Percentiles rank a stretch among this genome's conserved stretches.
Conservation (phyloP, 1,140 invertebrate genomes). For the Scaptomyza pallida region DNA sequence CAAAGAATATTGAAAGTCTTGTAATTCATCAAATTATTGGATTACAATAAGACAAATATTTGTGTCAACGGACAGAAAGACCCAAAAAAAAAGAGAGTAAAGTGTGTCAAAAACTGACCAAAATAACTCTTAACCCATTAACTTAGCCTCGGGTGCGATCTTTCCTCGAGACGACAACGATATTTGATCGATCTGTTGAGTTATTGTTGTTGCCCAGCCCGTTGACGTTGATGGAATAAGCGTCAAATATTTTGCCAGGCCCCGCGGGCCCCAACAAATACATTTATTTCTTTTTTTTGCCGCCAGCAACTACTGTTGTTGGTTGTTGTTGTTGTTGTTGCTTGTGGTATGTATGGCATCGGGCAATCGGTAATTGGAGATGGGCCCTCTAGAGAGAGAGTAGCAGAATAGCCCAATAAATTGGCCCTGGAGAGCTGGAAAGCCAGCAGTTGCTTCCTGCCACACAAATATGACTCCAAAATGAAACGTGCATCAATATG, state of each 20-base stretch:
- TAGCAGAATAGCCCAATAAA: constrained; percentile 17
- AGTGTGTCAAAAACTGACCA: constrained; percentile 69
- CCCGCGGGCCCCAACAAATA: constrained; percentile 37
- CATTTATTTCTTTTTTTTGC: constrained; percentile 2
- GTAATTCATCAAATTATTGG: constrained; percentile 22
- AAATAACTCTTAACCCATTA: constrained; percentile 73
- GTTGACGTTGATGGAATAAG: constrained; percentile 56
- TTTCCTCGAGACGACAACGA: constrained; percentile 48
- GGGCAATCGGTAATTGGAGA: constrained; percentile 48
- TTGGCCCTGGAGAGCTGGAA: constrained; percentile 29
- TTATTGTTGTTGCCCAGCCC: constrained; percentile 34
- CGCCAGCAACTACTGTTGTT: background rate
- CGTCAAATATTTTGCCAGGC: constrained; percentile 69
- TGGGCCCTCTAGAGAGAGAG: constrained; percentile 27
- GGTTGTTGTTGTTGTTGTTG: constrained; percentile 4
- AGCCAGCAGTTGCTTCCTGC: constrained; percentile 29
- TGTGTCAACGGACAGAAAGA: constrained; percentile 44
- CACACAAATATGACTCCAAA: constrained; percentile 47
- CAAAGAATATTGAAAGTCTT: constrained; percentile 37
- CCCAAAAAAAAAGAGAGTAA: background rate
- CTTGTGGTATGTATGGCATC: constrained; percentile 18
- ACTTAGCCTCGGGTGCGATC: constrained; percentile 52
- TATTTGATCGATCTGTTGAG: constrained; percentile 72
- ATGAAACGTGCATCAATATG: constrained; percentile 68
- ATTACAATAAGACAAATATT: constrained; percentile 23